Percentiles rank a stretch among this genome's conserved stretches.
These are phyloP conservation scores for Lasioglossum malachurum DNA, from an alignment of 2,888 invertebrate species.

Conservation along the genomic window DNA sequence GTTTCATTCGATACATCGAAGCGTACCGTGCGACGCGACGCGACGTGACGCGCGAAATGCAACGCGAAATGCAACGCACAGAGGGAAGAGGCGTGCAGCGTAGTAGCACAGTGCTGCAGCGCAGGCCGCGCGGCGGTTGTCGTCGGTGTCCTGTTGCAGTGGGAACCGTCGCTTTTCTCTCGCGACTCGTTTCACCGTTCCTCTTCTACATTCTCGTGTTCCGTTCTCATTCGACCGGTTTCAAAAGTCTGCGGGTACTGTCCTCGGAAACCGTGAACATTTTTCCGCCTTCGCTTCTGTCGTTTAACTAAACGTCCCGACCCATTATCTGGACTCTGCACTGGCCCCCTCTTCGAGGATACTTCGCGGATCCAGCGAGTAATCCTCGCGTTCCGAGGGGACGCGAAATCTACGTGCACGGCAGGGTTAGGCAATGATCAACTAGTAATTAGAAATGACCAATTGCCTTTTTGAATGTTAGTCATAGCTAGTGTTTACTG, in stretches of 20 bases:
- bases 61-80: conserved; percentile 21
- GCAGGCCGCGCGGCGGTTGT: conserved; percentile 18
- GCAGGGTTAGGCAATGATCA: too few species aligned
- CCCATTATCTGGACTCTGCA: too few species aligned
- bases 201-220: conserved; percentile 59
- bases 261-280: conserved; percentile 10
- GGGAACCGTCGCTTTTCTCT: conserved; percentile 71
- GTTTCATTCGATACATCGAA: conserved; percentile 64
- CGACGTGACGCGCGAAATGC: conserved; percentile 48
- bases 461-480: too few species aligned
- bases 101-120: background rate
- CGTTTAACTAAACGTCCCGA: background rate
- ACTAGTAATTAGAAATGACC: too few species aligned
- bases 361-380: too few species aligned
- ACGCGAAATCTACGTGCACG: background rate
- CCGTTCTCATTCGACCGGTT: conserved; percentile 67
- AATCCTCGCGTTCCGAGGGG: background rate
- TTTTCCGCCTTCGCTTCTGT: conserved; percentile 1
- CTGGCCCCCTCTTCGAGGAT: too few species aligned
- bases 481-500: too few species aligned
- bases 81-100: background rate
- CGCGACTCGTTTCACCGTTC: conserved; percentile 65
- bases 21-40: conserved; percentile 38
- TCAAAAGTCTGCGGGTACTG: conserved; percentile 48
- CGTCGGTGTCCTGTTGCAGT: conserved; percentile 76